Conservation (phyloP, 2,113 vertebrate species). For the Chrysochloris asiatica region DNA sequence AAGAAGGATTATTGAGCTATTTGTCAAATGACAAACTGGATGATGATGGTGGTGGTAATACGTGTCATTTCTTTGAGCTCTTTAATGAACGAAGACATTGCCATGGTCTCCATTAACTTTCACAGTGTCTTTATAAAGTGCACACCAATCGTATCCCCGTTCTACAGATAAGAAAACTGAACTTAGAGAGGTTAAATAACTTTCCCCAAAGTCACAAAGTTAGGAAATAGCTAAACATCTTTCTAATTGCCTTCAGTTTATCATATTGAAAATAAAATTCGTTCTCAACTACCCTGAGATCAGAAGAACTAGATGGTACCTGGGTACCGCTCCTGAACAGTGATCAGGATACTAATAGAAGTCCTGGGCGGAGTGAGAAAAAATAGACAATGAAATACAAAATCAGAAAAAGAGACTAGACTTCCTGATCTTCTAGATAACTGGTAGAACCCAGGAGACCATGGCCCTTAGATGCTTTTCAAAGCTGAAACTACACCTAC, state of each 20-base stretch:
- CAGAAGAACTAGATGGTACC: neutral
- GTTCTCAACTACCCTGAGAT: neutral
- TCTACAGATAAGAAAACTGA: conserved; percentile 48
- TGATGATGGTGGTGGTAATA: neutral
- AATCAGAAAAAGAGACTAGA: neutral
- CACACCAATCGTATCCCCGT: neutral
- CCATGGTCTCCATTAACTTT: neutral
- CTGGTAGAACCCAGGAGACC: neutral
- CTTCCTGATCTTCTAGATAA: neutral
- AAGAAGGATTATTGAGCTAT: neutral
- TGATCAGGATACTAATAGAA: neutral
- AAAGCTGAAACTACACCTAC: neutral
- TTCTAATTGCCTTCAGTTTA: neutral
- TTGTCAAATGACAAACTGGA: conserved; percentile 32
- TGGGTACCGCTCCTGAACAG: too few species aligned
- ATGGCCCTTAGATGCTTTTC: neutral
- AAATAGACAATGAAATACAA: neutral
- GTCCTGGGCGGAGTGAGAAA: neutral
- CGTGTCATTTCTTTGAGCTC: neutral
- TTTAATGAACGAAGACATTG: neutral
- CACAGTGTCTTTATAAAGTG: neutral
- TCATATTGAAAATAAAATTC: neutral
- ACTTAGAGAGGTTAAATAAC: neutral
- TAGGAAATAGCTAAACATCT: neutral
- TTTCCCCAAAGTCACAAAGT: neutral